These are phyloP conservation scores for Amorpha juglandis DNA, from an alignment of 2,888 invertebrate genomes.

Conservation along the genomic window DNA sequence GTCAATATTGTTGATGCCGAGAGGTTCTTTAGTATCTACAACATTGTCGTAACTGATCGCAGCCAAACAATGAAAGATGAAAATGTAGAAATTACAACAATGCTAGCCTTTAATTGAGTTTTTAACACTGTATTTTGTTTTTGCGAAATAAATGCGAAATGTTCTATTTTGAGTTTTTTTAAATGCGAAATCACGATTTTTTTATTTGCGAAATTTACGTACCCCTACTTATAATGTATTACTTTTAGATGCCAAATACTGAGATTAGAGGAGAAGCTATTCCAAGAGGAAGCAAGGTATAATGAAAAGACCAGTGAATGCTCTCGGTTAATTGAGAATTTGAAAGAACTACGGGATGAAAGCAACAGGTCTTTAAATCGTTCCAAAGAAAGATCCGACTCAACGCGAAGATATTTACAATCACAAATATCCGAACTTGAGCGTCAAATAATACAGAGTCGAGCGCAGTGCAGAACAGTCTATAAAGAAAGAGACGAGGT, in stretches of 20 bases:
- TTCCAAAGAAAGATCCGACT: slow-evolving; percentile 65
- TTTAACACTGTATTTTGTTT: too few species aligned
- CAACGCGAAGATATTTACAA: slow-evolving; percentile 65
- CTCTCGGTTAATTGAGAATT: slow-evolving; percentile 51
- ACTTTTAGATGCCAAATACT: slow-evolving; percentile 53
- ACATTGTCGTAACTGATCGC: too few species aligned
- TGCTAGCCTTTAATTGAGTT: too few species aligned
- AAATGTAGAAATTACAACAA: too few species aligned
- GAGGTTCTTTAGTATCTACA: too few species aligned
- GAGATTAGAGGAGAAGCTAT: slow-evolving; percentile 64
- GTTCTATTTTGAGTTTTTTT: too few species aligned
- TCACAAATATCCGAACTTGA: slow-evolving; percentile 72
- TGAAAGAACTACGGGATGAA: slow-evolving; percentile 64
- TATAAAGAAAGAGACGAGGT: slow-evolving; percentile 77
- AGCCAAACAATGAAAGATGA: too few species aligned
- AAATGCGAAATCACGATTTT: too few species aligned
- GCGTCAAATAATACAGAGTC: slow-evolving; percentile 67
- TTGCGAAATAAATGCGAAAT: too few species aligned
- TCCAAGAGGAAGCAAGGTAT: slow-evolving; percentile 55
- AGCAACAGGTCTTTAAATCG: slow-evolving; percentile 54
- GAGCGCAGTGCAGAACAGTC: slow-evolving; percentile 66
- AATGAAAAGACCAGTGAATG: slow-evolving; percentile 63
- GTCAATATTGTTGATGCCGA: too few species aligned
- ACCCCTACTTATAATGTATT: background rate
- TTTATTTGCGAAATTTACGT: background rate